Evolutionary conservation across 2,888 invertebrate species (phyloP), one percentile per base, ranked within the genome.

Genomic region (Coleophora deauratella): DNA sequence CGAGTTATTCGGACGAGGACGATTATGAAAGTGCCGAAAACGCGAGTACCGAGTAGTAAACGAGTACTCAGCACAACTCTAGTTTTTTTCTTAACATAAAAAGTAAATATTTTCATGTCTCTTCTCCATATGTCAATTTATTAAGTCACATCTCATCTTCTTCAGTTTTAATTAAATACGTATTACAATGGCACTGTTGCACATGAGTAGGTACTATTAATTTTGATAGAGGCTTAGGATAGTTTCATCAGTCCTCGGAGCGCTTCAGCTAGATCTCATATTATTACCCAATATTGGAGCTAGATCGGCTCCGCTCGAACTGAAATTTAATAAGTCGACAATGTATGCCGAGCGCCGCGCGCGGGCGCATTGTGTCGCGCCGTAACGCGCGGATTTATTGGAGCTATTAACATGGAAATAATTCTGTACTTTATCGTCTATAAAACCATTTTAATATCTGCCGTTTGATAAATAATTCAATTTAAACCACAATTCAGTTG

Each of bases 361-460:
- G 21, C 3, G 21, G 21, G 21, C 6, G 21, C 21, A 6, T 21
- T 6, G 21, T 21, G 21, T 21, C 21, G 57, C 53, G 59, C 59
- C 54, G 60, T 72, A 57, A 68, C 58, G 53, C 60, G 57, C 57
- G 36, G 61, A 80, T 81, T 81, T 80, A 81, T 79, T 56, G 73
- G 45, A 43, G 70, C 76, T 64, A 78, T 80, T 72, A 79, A 77
- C 79, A 74, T 70, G 75, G 65, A 72, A 75, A 80, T 78, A 76
- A 78, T 79, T 72, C 61, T 59, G 54, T 62, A 67, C 66, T 78
- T 81, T 79, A 80, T 76, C 65, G 75, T 60, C 76, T 64, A 72
- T 78, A 79, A 78, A 76, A 72, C 62, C 63, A 70, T 71, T 76
- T 77, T 78, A 72, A 78, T 79, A 76, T 73, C 71, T 49, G 62